A percentile compares a stretch with the other conserved stretches of the same genome.
Evolutionary conservation across 2,113 vertebrate genomes (phyloP).

Genomic region (Menura novaehollandiae): DNA sequence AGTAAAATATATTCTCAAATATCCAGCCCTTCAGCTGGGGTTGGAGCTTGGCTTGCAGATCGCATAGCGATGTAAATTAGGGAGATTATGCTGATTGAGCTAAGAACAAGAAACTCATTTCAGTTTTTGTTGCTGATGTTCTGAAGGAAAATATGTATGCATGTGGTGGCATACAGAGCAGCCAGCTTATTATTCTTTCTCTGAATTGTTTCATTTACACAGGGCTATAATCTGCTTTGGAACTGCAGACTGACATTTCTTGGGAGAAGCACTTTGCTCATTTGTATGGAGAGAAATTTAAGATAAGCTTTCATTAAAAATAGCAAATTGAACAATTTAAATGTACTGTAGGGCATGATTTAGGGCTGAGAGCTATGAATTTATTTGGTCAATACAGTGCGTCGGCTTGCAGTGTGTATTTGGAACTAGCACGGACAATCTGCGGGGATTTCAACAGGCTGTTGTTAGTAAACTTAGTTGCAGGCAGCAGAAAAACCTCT

Average conservation of each 20-base stretch:
- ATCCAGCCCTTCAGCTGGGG: constrained; percentile 50
- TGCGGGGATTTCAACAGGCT: not conserved
- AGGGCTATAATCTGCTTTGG: constrained; percentile 4
- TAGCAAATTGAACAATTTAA: constrained; percentile 6
- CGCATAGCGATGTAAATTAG: not conserved
- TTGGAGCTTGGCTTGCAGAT: constrained; percentile 29
- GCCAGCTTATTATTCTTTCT: constrained; percentile 29
- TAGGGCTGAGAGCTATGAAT: not conserved
- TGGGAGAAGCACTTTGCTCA: not conserved
- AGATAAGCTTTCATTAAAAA: constrained; percentile 41
- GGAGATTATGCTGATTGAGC: constrained; percentile 42
- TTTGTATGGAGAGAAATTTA: not conserved
- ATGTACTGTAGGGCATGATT: not conserved
- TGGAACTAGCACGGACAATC: not conserved
- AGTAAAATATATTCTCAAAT: constrained; percentile 64
- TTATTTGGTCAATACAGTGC: not conserved
- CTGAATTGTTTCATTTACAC: constrained; percentile 35
- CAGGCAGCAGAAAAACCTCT: not conserved
- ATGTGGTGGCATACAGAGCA: constrained; percentile 19
- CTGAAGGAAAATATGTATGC: constrained; percentile 20
- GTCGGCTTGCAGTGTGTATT: not conserved
- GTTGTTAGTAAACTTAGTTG: not conserved
- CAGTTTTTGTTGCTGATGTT: constrained; percentile 29
- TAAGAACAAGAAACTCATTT: constrained; percentile 43
- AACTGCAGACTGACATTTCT: not conserved